These are phyloP conservation scores for Bubo scandiacus DNA, from an alignment of 2,113 vertebrate genomes.

Conservation along the genomic window DNA sequence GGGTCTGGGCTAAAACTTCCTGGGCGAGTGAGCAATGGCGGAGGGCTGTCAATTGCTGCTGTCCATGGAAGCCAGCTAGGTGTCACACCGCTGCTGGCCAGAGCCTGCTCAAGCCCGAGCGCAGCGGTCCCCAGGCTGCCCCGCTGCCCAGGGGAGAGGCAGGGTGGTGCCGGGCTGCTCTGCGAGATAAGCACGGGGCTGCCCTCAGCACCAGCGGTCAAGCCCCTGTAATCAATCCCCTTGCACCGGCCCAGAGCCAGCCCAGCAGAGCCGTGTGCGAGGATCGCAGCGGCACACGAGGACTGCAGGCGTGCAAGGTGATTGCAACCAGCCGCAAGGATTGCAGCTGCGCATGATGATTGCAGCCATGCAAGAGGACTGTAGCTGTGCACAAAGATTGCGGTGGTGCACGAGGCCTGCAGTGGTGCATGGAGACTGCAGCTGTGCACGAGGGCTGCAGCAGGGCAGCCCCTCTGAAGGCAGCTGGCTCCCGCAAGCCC, in stretches of 20 bases:
- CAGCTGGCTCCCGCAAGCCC: accelerated
- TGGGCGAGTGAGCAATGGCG: accelerated
- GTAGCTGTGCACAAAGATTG: background rate
- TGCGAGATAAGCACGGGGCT: background rate
- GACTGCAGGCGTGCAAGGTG: too few relatives aligned
- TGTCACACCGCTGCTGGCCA: accelerated
- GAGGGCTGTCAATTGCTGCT: background rate
- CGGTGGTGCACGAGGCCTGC: background rate
- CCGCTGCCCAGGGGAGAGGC: background rate
- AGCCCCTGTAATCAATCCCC: background rate
- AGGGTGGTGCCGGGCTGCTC: background rate
- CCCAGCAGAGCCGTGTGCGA: background rate
- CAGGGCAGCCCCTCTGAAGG: background rate
- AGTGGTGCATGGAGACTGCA: background rate
- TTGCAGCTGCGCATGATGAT: too few relatives aligned
- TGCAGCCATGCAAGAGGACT: accelerated
- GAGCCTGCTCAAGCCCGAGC: background rate
- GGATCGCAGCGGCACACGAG: too few relatives aligned
- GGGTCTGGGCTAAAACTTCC: background rate
- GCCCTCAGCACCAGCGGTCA: accelerated
- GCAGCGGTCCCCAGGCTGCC: accelerated
- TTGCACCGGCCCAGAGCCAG: background rate
- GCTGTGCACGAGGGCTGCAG: accelerated
- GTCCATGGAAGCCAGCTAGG: background rate
- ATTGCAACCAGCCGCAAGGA: background rate